Conservation (phyloP, 2,797 vertebrate genomes). For the Serranus cabrilla region DNA sequence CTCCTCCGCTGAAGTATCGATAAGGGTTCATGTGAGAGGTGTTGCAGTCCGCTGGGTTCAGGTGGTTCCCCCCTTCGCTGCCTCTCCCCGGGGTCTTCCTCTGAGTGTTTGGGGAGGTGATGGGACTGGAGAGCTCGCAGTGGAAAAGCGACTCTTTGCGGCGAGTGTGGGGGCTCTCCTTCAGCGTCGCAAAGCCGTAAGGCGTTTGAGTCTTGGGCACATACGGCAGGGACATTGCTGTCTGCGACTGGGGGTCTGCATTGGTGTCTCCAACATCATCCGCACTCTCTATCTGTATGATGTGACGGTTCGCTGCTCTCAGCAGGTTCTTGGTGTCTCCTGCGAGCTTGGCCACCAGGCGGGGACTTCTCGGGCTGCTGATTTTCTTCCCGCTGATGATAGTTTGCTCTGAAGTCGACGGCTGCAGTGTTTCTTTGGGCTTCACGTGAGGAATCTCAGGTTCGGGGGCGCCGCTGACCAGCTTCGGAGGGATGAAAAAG, state of each 20-base stretch:
- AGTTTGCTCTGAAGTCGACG: slow-evolving; percentile 89
- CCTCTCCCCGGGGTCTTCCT: slow-evolving; percentile 76
- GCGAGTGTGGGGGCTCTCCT: slow-evolving; percentile 97
- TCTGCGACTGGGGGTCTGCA: slow-evolving; percentile 92
- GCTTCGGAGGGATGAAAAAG: slow-evolving; percentile 97
- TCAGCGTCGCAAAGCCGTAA: slow-evolving; percentile 93
- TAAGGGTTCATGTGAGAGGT: slow-evolving; percentile 92
- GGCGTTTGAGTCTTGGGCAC: slow-evolving; percentile 97
- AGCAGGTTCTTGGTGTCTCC: slow-evolving; percentile 90
- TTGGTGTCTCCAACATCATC: slow-evolving; percentile 93
- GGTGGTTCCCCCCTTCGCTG: slow-evolving; percentile 80
- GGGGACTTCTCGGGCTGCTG: slow-evolving; percentile 92
- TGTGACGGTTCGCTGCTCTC: slow-evolving; percentile 91
- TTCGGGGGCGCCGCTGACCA: slow-evolving; percentile 88
- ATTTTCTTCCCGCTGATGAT: slow-evolving; percentile 84
- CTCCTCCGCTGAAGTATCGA: slow-evolving; percentile 94
- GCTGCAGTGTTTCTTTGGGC: slow-evolving; percentile 80
- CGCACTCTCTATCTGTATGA: slow-evolving; percentile 96
- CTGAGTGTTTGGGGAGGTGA: slow-evolving; percentile 90
- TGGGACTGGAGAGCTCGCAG: slow-evolving; percentile 92
- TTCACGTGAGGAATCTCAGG: slow-evolving; percentile 70
- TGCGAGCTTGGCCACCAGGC: slow-evolving; percentile 87
- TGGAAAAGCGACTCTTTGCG: slow-evolving; percentile 97
- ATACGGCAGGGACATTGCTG: slow-evolving; percentile 93
- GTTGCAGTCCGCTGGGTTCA: slow-evolving; percentile 87